Percentiles rank a stretch among this genome's conserved stretches.
phyloP scores from a whole-genome alignment of 2,797 vertebrate species.

The Enteromius paludinosus region DNA sequence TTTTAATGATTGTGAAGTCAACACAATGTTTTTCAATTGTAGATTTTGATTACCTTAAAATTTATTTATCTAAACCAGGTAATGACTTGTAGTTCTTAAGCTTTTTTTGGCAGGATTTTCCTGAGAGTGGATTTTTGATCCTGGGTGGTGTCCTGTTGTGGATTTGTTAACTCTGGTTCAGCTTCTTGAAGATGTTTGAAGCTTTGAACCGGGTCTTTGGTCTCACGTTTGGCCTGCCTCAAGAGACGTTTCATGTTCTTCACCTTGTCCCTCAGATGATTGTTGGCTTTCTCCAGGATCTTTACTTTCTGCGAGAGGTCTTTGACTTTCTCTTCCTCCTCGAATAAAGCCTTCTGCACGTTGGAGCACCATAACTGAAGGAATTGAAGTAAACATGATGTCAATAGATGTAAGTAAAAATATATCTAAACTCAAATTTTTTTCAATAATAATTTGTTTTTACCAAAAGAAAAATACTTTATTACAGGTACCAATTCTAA shows the following conservation, averaged over 20 bases:
- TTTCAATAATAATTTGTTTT: background rate
- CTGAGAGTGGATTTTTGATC: conserved; percentile 71
- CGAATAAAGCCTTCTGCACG: conserved; percentile 85
- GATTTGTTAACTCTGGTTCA: conserved; percentile 70
- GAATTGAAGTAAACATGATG: conserved; percentile 15
- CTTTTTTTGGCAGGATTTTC: conserved; percentile 72
- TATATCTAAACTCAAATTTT: too few relatives aligned
- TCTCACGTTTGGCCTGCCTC: conserved; percentile 80
- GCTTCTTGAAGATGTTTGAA: conserved; percentile 78
- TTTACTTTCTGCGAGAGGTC: conserved; percentile 83
- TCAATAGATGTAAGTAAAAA: background rate
- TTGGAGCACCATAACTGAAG: conserved; percentile 81
- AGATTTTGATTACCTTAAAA: too few relatives aligned
- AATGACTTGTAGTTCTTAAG: conserved; percentile 69
- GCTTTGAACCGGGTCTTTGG: conserved; percentile 74
- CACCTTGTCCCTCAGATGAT: conserved; percentile 84
- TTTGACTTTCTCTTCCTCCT: conserved; percentile 84
- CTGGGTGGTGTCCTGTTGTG: conserved; percentile 77
- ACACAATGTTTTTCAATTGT: background rate
- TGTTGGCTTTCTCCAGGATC: conserved; percentile 83
- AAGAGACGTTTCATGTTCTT: conserved; percentile 85
- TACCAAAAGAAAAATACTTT: background rate
- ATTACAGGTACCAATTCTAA: too few relatives aligned
- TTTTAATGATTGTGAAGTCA: background rate
- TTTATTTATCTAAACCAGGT: background rate